A percentile compares a stretch with the other conserved stretches of the same genome.
Conservation (phyloP, 2,113 vertebrate genomes). For the Rhinopithecus roxellana region DNA sequence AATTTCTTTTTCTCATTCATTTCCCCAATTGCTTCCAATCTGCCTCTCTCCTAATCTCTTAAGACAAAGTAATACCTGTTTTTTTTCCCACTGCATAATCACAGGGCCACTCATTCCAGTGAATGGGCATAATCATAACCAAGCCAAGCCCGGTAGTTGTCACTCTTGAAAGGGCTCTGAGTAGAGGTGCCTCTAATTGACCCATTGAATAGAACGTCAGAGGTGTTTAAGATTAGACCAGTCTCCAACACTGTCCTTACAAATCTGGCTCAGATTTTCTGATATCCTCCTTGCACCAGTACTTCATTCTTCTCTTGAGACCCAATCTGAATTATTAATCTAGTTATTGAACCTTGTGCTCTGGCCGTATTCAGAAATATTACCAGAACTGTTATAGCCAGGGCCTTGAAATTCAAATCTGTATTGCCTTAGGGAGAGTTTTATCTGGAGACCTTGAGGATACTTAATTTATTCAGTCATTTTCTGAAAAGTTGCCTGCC, state of each 20-base stretch:
- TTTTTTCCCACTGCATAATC: background rate
- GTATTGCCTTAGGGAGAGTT: background rate
- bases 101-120: background rate
- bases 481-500: background rate
- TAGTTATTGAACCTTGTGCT: background rate
- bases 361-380: background rate
- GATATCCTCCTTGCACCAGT: background rate
- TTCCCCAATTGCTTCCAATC: background rate
- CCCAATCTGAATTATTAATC: background rate
- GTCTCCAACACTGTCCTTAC: background rate
- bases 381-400: background rate
- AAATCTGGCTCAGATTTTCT: background rate
- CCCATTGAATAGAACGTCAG: background rate
- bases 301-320: background rate
- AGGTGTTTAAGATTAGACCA: background rate
- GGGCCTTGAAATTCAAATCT: background rate
- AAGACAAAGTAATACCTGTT: background rate
- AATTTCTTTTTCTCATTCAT: background rate
- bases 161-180: background rate
- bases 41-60: background rate
- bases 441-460: background rate
- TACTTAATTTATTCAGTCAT: background rate
- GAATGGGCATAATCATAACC: background rate
- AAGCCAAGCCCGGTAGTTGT: background rate
- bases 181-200: background rate